A percentile compares a stretch with the other conserved stretches of the same genome.
phyloP scores from a whole-genome alignment of 23 tunicate genomes.

The Trididemnum clinides region DNA sequence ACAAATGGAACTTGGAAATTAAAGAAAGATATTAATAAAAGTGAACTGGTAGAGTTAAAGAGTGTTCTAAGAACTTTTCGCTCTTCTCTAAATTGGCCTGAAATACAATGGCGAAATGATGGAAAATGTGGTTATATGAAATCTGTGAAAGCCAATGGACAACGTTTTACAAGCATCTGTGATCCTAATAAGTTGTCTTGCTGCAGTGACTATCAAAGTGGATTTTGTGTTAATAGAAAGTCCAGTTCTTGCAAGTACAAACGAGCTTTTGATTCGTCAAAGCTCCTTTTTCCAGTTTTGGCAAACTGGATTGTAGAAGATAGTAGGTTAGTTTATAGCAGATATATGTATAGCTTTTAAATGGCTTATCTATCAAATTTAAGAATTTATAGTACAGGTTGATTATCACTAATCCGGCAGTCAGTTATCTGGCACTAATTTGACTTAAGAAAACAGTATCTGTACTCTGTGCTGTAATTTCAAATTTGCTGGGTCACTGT shows the following conservation, averaged over 20 bases:
- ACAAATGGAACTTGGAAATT: constrained; percentile 11
- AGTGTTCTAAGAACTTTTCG: not conserved
- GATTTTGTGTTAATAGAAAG: not conserved
- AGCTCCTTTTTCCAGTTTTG: constrained; percentile 32
- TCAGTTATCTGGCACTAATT: too few relatives aligned
- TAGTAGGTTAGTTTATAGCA: not conserved
- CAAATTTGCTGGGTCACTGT: too few relatives aligned
- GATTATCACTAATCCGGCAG: too few relatives aligned
- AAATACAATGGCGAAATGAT: constrained; percentile 21
- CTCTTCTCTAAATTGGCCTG: not conserved
- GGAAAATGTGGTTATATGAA: constrained; percentile 22
- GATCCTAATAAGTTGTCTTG: constrained; percentile 11
- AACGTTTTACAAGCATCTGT: not conserved
- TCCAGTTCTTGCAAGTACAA: not conserved
- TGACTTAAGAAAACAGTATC: too few relatives aligned
- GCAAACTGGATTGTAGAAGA: constrained; percentile 44
- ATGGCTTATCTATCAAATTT: too few relatives aligned
- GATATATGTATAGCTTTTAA: too few relatives aligned
- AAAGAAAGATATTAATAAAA: not conserved
- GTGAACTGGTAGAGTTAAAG: not conserved
- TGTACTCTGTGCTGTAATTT: too few relatives aligned
- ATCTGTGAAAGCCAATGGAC: not conserved
- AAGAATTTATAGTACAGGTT: too few relatives aligned
- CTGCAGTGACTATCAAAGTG: constrained; percentile 3
- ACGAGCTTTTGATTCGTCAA: constrained; percentile 41